Evolutionary conservation across 2,888 invertebrate genomes (phyloP).

Genomic region (Epistrophella euchroma): DNA sequence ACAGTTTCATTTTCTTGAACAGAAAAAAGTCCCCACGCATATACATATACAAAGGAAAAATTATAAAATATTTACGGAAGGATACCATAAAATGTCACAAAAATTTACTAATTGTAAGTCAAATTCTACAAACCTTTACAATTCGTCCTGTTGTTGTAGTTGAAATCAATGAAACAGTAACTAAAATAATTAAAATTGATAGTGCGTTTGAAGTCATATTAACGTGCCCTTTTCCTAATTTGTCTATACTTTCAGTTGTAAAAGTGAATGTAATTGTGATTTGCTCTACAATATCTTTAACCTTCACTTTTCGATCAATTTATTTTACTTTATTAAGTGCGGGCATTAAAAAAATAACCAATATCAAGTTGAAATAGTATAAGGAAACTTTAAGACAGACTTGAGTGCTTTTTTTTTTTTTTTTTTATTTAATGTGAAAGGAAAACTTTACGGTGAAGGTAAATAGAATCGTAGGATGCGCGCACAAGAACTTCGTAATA

Average conservation of each 20-base stretch:
- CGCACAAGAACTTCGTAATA: constrained; percentile 11
- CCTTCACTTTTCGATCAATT: constrained; percentile 43
- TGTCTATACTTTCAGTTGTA: constrained; percentile 35
- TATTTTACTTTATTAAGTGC: neutral
- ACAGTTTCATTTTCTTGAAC: too few species aligned
- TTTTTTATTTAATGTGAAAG: neutral
- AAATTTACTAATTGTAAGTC: too few species aligned
- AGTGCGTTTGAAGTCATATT: constrained; percentile 7
- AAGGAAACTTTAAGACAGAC: neutral
- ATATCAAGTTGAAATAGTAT: neutral
- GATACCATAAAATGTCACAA: too few species aligned
- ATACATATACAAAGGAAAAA: too few species aligned
- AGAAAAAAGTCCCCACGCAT: too few species aligned
- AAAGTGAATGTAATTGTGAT: constrained; percentile 24
- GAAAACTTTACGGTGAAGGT: neutral
- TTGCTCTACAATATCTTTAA: constrained; percentile 17
- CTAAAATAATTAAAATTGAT: neutral
- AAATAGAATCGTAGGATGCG: neutral
- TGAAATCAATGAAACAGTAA: constrained; percentile 21
- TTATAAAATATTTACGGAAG: too few species aligned
- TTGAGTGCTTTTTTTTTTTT: neutral
- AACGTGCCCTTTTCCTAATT: neutral
- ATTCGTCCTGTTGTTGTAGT: constrained; percentile 35
- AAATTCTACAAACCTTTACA: constrained; percentile 34
- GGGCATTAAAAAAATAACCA: neutral